Evolutionary conservation across 2,888 invertebrate species (phyloP), one percentile per base, ranked within the genome.

Genomic region (Mantis religiosa): DNA sequence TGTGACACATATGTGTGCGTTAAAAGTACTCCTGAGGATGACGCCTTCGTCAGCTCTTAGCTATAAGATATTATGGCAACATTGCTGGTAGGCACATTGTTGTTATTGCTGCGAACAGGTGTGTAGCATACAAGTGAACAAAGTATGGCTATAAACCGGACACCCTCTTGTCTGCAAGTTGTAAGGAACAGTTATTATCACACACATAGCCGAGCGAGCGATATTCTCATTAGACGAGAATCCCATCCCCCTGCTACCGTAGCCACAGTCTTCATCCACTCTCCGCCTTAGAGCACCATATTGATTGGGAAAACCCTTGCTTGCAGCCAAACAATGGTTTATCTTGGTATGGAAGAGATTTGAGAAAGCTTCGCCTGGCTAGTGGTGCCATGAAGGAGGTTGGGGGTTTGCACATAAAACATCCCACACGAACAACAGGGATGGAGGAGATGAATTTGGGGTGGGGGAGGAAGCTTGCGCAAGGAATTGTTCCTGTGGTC

Each of bases 321-420:
- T 82, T 87, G 87, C 87, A 87, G 87, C 87, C 82, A 87, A 87
- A 87, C 87, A 87, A 87, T 87, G 87, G 87, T 87, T 87, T 87
- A 87, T 87, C 87, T 87, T 87, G 82, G 86, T 86, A 86, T 86
- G 86, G 82, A 30, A 34, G 87, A 87, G 87, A 87, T 87, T 87
- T 87, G 87, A 87, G 82, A 30, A 82, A 87, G 87, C 30, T 27
- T 85, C 15, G 85, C 54, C 85, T 85, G 41, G 47, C 27, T 27
- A 41, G 85, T 71, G 71, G 41, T 84, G 41, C 47, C 25, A 34
- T 84, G 28, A 20, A 30, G 34, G 28, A 34, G 84, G 28, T 28
- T 28, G 87, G 87, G 81, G 81, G 87, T 81, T 71, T 87, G 87
- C 82, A 87, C 87, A 87, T 87, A 87, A 87, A 87, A 30, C 27